Evolutionary conservation across 2,797 vertebrate genomes (phyloP).

Genomic region (Acipenser oxyrinchus): DNA sequence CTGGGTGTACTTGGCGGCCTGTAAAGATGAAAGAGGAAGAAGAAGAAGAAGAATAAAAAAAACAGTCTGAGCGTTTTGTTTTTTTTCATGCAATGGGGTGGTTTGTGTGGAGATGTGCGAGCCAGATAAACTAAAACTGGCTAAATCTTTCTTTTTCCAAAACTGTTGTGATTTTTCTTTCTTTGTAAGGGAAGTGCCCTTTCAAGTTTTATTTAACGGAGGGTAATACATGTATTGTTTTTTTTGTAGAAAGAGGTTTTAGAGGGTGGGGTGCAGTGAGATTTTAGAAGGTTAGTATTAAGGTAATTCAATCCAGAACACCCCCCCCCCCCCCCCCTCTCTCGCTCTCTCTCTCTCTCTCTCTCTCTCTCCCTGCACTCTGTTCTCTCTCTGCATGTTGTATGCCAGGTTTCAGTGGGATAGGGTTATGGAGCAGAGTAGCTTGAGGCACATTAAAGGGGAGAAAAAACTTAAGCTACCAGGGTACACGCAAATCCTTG

Average conservation of each 20-base stretch:
- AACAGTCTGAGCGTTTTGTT: conserved; percentile 31
- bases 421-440: conserved; percentile 51
- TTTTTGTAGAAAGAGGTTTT: conserved; percentile 20
- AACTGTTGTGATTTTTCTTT: conserved; percentile 17
- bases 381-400: conserved; percentile 28
- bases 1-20: conserved; percentile 57
- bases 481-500: conserved; percentile 12
- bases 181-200: conserved; percentile 4
- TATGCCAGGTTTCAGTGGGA: conserved; percentile 66
- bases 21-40: conserved; percentile 59
- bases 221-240: conserved; percentile 25
- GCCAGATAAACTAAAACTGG: conserved; percentile 17
- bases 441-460: conserved; percentile 42
- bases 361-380: background rate
- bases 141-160: background rate
- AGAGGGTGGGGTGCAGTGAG: conserved; percentile 29
- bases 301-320: conserved; percentile 32
- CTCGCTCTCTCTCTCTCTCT: conserved; percentile 24
- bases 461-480: conserved; percentile 20
- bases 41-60: conserved; percentile 9
- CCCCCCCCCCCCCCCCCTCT: conserved; percentile 25
- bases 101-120: background rate
- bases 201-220: conserved; percentile 20
- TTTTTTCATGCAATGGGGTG: conserved; percentile 17
- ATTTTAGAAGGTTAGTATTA: conserved; percentile 24